Evolutionary conservation across 1,140 invertebrate species (phyloP), one percentile per base, ranked within the genome.

Genomic region (Mylabris phalerata): DNA sequence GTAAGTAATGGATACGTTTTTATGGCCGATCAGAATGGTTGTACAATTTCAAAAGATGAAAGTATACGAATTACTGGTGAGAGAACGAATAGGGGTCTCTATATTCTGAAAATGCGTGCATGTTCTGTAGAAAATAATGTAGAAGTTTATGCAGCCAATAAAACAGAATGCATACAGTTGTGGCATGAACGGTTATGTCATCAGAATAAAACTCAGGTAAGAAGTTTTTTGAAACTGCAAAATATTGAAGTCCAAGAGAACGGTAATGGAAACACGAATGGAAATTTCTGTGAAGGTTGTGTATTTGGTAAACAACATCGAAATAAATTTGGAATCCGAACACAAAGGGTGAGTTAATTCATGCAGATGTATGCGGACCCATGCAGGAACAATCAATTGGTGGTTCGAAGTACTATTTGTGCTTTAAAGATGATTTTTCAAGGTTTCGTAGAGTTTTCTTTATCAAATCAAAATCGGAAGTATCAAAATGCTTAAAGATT

Each of bases 351-450:
- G 73, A 77, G 50, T 26, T 76, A n/a, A 71, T 79, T 41, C 72
- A 77, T 59, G 65, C 63, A 6, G 76, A 80, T 66, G 61, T 77
- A 0, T 75, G 75, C 57, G 77, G 76, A 2, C 74, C 75, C 9
- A 77, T 80, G 68, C 59, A 73, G 27, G 59, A 50, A 11, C 32
- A 55, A 25, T 68, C 71, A 1, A 48, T 56, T n/a, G 64, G 71
- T 39, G 66, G 68, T 25, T 55, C 65, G 43, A 68, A 56, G 38
- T 76, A 75, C 60, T 72, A 71, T 62, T 58, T 73, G 6, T 67
- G 70, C 38, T 74, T 75, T 50, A 69, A 69, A 50, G 74, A 75
- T 61, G 71, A 75, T 60, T 72, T 25, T 48, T 70, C 67, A 11
- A 61, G 66, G 51, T 71, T 66, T 56, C 50, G 54, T 6, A 41